A percentile compares a stretch with the other conserved stretches of the same genome.
Evolutionary conservation across 2,113 vertebrate species (phyloP).

Genomic region (Rhagologus leucostigma): DNA sequence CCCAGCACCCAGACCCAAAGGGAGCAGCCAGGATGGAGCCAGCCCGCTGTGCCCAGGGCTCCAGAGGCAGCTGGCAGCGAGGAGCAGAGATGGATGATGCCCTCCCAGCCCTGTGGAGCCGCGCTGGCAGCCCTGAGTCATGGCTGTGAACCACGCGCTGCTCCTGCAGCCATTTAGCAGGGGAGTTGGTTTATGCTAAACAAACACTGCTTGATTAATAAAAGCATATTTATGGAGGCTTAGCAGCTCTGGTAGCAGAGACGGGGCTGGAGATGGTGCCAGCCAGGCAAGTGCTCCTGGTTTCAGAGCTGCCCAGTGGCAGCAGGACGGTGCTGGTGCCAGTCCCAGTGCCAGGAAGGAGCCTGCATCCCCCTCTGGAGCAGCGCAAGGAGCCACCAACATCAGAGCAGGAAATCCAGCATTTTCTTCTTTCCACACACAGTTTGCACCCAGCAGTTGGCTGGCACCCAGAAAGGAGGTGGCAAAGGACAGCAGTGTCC

Average conservation of each 20-base stretch:
- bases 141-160: background rate
- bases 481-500: background rate
- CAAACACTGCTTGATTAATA: slow-evolving; percentile 57
- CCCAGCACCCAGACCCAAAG: background rate
- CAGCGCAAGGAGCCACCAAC: background rate
- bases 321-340: background rate
- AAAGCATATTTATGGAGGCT: slow-evolving; percentile 34
- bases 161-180: background rate
- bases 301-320: background rate
- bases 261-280: background rate
- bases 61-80: background rate
- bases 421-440: background rate
- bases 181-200: slow-evolving; percentile 53
- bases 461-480: background rate
- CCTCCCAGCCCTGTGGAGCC: background rate
- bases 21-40: rapidly evolving
- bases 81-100: background rate
- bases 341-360: background rate
- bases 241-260: background rate
- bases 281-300: rapidly evolving
- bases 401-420: rapidly evolving
- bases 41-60: background rate
- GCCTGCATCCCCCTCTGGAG: background rate
- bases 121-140: background rate
- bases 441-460: background rate